Base-by-base conservation (phyloP, 2,113 vertebrate genomes). In the Pampusana beccarii region DNA sequence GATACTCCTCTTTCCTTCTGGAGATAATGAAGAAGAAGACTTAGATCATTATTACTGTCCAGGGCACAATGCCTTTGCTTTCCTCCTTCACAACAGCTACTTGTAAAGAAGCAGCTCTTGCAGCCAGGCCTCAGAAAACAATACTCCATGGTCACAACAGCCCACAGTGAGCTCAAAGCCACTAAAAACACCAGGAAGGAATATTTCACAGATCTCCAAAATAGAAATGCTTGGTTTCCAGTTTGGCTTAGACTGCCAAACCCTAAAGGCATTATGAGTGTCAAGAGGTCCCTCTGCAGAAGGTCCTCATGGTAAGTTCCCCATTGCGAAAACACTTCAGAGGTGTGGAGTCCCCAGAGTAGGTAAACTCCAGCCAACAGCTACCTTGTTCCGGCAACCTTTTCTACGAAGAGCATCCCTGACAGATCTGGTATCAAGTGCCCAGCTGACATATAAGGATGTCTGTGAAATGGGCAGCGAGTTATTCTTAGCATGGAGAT, bases 61-160 rank as follows among this genome's bases (percentile, higher is more conserved):
- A 38, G 57, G 16, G 48, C 86, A 95, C 77, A 97, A 85, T 79
- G 93, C 65, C 73, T 85, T 91, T 57, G 61, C 80, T 95, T 57
- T 95, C 33, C 19, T 81, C 34, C 28, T 18, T 81, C 69, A 96
- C 86, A 97, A 95, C 31, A 81, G 80, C 57, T 78, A 26, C 57
- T 92, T 95, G 73, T 79, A 79, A 83, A 74, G 56, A 64, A 69
- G 58, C 1, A 38, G 48, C 38, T 81, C 10, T 73, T 67, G 34
- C 26, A 74, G 61, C 48, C 70, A 79, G 57, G 33, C 65, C 65
- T 91, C 73, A 75, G 61, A 60, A 95, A 87, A 91, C 61, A 91
- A 50, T 79, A 23, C 29, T 58, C 60, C 21, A 9, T 38, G 15
- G 51, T 87, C 61, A 85, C 56, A 80, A 23, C 19, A 80, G 34